phyloP scores from a whole-genome alignment of 2,113 vertebrate genomes.

The Toxotes jaculatrix region DNA sequence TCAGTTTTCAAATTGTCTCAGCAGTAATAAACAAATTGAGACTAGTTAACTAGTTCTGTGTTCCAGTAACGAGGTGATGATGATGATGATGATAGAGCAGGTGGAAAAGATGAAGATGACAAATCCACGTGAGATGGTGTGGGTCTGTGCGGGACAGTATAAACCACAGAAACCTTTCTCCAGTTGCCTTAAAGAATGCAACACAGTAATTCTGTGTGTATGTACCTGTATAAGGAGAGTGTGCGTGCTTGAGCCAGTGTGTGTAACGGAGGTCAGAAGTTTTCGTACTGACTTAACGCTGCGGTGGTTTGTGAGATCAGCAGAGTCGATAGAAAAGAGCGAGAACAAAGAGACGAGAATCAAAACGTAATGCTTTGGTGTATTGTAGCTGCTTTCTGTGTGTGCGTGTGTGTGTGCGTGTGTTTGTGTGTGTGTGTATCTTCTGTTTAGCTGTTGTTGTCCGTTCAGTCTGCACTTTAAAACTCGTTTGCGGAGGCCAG shows the following conservation, averaged over 20 bases:
- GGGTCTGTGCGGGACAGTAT: constrained; percentile 50
- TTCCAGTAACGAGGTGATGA: neutral
- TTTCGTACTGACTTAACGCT: constrained; percentile 6
- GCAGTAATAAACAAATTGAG: neutral
- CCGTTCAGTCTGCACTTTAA: constrained; percentile 30
- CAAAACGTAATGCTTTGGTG: neutral
- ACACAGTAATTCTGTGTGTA: constrained; percentile 40
- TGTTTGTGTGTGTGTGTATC: neutral
- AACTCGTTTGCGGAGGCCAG: constrained; percentile 3
- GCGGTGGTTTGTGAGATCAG: neutral
- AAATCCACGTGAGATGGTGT: constrained; percentile 41
- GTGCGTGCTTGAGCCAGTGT: constrained; percentile 23
- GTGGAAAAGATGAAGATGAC: neutral
- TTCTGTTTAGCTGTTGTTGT: constrained; percentile 11
- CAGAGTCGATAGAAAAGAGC: neutral
- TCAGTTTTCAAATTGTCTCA: neutral
- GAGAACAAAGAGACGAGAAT: neutral
- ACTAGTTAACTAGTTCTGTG: neutral
- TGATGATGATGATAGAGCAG: neutral
- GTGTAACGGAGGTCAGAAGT: constrained; percentile 4
- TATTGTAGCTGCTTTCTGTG: constrained; percentile 1
- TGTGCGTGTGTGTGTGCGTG: neutral
- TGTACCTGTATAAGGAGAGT: constrained; percentile 8
- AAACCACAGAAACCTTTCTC: constrained; percentile 70
- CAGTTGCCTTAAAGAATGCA: constrained; percentile 81